These are phyloP conservation scores for Catharus fuscescens DNA, from an alignment of 2,113 vertebrate genomes.

Conservation along the genomic window DNA sequence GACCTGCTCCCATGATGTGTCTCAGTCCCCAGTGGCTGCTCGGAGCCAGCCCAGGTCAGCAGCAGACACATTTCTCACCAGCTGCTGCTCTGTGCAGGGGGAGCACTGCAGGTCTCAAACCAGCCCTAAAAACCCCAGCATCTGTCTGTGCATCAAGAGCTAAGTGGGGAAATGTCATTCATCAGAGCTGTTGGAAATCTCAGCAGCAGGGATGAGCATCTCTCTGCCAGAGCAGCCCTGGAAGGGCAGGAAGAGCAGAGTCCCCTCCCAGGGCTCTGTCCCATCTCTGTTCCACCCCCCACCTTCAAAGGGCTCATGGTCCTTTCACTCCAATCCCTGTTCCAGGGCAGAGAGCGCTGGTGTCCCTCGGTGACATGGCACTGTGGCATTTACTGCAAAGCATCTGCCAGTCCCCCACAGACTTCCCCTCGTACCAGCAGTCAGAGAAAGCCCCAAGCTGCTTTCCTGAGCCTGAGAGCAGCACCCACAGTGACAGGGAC, in stretches of 20 bases:
- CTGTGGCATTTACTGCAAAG: not conserved
- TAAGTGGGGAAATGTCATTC: not conserved
- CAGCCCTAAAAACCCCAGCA: constrained; percentile 24
- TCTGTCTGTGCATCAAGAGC: not conserved
- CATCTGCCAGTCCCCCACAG: not conserved
- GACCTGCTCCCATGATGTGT: not conserved
- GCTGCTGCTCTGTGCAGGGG: not conserved
- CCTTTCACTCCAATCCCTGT: not conserved
- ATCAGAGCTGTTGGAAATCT: not conserved
- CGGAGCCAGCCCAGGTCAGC: not conserved
- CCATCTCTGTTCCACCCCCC: not conserved
- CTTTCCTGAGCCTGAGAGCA: not conserved
- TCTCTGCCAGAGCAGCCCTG: not conserved
- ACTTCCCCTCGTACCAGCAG: not conserved
- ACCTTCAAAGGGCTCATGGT: fast-evolving
- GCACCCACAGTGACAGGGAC: fast-evolving
- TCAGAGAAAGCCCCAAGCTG: not conserved
- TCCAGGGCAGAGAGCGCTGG: not conserved
- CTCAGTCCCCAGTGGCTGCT: fast-evolving
- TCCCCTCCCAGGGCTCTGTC: not conserved
- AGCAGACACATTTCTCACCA: not conserved
- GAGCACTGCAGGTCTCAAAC: not conserved
- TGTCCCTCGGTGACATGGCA: not conserved
- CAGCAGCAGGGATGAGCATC: not conserved
- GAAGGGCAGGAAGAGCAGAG: not conserved